These are phyloP conservation scores for Metopolophium dirhodum DNA, from an alignment of 1,140 invertebrate species.

Conservation along the genomic window DNA sequence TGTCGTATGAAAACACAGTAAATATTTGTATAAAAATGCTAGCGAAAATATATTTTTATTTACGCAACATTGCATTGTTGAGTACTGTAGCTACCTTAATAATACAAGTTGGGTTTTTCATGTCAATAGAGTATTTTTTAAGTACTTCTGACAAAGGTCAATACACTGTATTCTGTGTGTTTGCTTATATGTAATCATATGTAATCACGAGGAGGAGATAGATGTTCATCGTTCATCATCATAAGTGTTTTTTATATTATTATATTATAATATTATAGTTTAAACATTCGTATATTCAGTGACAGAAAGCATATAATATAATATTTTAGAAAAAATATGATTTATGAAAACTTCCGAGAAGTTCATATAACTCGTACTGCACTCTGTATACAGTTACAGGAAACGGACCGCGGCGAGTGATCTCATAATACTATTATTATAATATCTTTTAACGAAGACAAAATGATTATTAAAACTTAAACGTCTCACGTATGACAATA, in stretches of 20 bases:
- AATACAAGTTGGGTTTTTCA: constrained; percentile 25
- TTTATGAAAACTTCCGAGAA: neutral
- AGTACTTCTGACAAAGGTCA: neutral
- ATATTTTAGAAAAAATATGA: neutral
- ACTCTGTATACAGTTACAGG: neutral
- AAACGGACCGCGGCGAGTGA: neutral
- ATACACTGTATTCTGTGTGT: neutral
- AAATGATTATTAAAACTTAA: neutral
- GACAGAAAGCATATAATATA: neutral
- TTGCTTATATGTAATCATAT: neutral
- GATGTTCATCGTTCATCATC: neutral
- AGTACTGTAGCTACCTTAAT: neutral
- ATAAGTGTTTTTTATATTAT: neutral
- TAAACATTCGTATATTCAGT: neutral
- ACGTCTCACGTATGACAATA: neutral
- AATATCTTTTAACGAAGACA: neutral
- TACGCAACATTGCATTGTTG: constrained; percentile 16
- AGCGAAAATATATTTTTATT: constrained; percentile 27
- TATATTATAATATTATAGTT: neutral
- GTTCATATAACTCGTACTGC: neutral
- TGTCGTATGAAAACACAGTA: constrained; percentile 25
- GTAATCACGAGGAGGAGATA: neutral
- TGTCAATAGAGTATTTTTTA: constrained; percentile 44
- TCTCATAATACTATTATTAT: neutral
- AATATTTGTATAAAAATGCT: constrained; percentile 21